phyloP scores from a whole-genome alignment of 2,797 vertebrate species.

The Alauda arvensis region DNA sequence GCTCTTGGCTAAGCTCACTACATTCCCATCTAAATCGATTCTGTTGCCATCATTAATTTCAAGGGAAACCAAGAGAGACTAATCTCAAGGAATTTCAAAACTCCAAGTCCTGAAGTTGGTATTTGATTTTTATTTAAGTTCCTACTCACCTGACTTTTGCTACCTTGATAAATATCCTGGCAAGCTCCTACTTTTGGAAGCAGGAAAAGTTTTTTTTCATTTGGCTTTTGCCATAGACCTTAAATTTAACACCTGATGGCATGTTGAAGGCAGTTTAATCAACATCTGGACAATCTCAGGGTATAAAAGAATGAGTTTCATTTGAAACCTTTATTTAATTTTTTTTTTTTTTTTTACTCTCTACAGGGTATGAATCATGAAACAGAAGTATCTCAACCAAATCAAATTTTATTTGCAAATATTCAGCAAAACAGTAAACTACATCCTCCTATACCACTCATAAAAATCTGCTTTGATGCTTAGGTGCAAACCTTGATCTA shows the following conservation, averaged over 20 bases:
- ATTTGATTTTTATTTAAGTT: not conserved
- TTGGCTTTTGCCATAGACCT: not conserved
- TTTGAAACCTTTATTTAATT: not conserved
- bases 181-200: not conserved
- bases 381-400: not conserved
- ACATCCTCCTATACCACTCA: not conserved
- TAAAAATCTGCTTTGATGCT: not conserved
- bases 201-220: not conserved
- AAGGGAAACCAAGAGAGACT: not conserved
- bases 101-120: not conserved
- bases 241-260: not conserved
- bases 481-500: not conserved
- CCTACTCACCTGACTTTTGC: not conserved
- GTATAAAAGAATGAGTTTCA: not conserved
- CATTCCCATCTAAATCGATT: slow-evolving; percentile 21
- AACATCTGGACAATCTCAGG: not conserved
- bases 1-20: not conserved
- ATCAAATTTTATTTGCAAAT: not conserved
- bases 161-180: not conserved
- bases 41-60: slow-evolving; percentile 1
- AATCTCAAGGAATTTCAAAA: not conserved
- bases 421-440: not conserved
- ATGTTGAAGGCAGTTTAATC: not conserved
- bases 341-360: not conserved
- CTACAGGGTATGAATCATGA: not conserved